phyloP scores from a whole-genome alignment of 2,113 vertebrate species.

The Gorilla gorilla region DNA sequence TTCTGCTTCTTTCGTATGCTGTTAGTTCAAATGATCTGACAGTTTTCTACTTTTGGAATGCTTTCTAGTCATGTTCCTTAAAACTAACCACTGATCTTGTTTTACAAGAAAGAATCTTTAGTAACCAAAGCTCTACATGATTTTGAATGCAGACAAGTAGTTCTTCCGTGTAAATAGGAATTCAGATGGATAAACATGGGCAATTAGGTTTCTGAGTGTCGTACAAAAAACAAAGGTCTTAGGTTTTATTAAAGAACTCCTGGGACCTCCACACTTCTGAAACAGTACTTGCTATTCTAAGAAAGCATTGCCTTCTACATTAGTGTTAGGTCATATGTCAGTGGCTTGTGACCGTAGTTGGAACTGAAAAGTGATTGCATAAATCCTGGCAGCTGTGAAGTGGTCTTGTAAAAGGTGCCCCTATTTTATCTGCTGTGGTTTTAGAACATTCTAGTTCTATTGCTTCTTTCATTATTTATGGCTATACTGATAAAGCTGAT shows the following conservation, averaged over 20 bases:
- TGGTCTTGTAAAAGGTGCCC: background rate
- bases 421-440: background rate
- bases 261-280: background rate
- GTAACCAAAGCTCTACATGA: background rate
- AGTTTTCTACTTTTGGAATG: background rate
- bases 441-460: background rate
- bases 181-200: background rate
- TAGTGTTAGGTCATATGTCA: background rate
- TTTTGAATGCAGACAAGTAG: background rate
- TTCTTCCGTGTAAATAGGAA: background rate
- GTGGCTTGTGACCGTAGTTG: background rate
- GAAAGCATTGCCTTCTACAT: background rate
- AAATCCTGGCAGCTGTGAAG: background rate
- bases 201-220: background rate
- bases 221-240: background rate
- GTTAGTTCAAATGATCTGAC: background rate
- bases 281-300: background rate
- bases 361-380: background rate
- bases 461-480: background rate
- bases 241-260: background rate
- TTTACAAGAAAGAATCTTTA: background rate
- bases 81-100: background rate
- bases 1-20: background rate
- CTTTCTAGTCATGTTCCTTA: background rate
- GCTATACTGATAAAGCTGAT: background rate